Evolutionary conservation across 2,888 invertebrate genomes (phyloP).

Genomic region (Leptinotarsa rubiginosa): DNA sequence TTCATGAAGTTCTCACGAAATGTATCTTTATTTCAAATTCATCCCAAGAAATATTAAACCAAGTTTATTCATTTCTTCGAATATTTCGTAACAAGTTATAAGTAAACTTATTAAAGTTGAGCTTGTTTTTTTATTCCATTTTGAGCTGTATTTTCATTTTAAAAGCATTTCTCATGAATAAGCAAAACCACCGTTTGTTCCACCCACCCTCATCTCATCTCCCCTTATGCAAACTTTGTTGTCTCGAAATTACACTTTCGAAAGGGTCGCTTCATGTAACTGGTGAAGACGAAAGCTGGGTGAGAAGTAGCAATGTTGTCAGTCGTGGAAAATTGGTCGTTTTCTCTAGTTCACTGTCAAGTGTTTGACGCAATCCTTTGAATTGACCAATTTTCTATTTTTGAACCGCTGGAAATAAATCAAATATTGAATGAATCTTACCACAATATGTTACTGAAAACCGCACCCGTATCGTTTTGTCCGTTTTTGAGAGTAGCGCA

Average conservation of each 20-base stretch:
- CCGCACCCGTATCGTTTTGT: no score
- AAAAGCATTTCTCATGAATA: conserved; percentile 65
- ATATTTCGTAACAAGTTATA: conserved; percentile 62
- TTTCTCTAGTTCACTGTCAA: no score
- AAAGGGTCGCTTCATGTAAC: conserved; percentile 35
- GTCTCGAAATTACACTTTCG: conserved; percentile 60
- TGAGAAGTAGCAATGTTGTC: neutral
- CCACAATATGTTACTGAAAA: no score
- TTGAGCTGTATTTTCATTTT: conserved; percentile 64
- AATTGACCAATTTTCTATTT: no score
- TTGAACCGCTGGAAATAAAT: no score
- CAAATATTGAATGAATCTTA: no score
- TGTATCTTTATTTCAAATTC: conserved; percentile 38
- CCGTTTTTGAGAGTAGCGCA: no score
- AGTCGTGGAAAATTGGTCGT: no score
- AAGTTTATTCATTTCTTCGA: conserved; percentile 43
- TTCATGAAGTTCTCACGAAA: neutral
- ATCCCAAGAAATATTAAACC: conserved; percentile 29
- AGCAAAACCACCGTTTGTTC: conserved; percentile 61
- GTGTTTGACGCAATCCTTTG: no score
- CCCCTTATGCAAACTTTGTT: conserved; percentile 60
- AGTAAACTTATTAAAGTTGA: conserved; percentile 64
- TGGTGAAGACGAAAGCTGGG: conserved; percentile 35
- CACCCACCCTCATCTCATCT: conserved; percentile 49
- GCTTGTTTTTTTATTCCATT: conserved; percentile 63